phyloP scores from a whole-genome alignment of 2,888 invertebrate species.

The Diaperis boleti region DNA sequence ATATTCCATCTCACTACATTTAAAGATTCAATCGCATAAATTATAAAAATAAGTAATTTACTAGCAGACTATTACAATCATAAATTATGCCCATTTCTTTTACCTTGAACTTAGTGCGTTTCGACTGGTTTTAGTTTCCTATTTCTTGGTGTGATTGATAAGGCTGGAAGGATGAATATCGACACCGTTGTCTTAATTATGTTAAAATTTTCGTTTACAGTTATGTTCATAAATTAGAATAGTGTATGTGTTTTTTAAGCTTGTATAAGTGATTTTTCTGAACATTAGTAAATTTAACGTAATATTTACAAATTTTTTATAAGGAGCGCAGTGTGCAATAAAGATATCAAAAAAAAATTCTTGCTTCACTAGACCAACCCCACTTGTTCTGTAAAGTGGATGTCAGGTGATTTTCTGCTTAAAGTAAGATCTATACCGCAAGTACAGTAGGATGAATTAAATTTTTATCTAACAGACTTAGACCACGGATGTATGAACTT shows the following conservation, averaged over 20 bases:
- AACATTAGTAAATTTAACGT: slow-evolving; percentile 39
- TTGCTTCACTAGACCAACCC: too few relatives aligned
- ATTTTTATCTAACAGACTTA: too few relatives aligned
- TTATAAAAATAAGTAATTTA: slow-evolving; percentile 19
- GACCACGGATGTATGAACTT: too few relatives aligned
- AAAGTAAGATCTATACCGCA: too few relatives aligned
- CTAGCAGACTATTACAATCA: slow-evolving; percentile 19
- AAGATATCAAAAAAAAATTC: slow-evolving; percentile 36
- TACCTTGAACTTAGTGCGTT: slow-evolving; percentile 5
- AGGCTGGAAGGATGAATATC: slow-evolving; percentile 16
- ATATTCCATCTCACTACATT: slow-evolving; percentile 35
- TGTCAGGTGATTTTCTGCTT: too few relatives aligned
- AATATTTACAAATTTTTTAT: slow-evolving; percentile 47
- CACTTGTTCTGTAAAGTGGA: too few relatives aligned
- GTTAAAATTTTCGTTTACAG: slow-evolving; percentile 19
- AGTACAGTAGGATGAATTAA: too few relatives aligned
- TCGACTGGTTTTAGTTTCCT: slow-evolving; percentile 3
- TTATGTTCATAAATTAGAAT: slow-evolving; percentile 25
- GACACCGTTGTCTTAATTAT: slow-evolving; percentile 8
- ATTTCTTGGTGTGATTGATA: slow-evolving; percentile 23
- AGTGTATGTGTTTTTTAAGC: slow-evolving; percentile 42
- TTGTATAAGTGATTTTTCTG: slow-evolving; percentile 41
- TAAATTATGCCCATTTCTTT: slow-evolving; percentile 20
- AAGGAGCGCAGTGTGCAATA: slow-evolving; percentile 47
- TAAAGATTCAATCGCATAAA: slow-evolving; percentile 35